These are phyloP conservation scores for Heliconius nattereri DNA, from an alignment of 1,140 invertebrate species.

Conservation along the genomic window DNA sequence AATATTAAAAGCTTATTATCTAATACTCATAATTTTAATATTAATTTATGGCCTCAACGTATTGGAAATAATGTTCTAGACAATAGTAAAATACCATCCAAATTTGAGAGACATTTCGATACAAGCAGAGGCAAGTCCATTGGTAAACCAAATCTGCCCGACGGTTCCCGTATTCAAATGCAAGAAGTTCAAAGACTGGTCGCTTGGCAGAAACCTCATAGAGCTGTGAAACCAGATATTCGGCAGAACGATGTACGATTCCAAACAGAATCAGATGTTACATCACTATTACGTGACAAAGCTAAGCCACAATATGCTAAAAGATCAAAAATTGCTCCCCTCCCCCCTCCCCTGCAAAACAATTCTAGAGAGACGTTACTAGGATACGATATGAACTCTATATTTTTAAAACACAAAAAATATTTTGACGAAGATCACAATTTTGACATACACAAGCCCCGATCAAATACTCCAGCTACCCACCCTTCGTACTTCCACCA, in stretches of 20 bases:
- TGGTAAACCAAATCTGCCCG: neutral
- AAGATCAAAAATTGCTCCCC: neutral
- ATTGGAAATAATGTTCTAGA: neutral
- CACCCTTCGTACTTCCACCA: constrained; percentile 57
- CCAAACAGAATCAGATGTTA: neutral
- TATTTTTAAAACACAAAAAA: constrained; percentile 33
- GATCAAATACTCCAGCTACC: neutral
- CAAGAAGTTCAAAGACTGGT: neutral
- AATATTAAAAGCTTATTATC: constrained; percentile 28
- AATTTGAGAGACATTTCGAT: neutral
- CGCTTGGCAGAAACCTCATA: neutral
- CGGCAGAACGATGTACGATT: neutral
- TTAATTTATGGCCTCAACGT: constrained; percentile 55
- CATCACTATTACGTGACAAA: neutral
- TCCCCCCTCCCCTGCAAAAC: constrained; percentile 7
- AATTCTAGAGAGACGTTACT: constrained; percentile 13
- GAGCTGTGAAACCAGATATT: neutral
- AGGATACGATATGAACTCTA: constrained; percentile 27
- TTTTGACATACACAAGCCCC: constrained; percentile 32
- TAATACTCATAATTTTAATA: constrained; percentile 48
- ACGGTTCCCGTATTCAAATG: neutral
- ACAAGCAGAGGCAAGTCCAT: neutral
- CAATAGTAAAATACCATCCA: neutral
- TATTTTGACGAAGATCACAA: constrained; percentile 38
- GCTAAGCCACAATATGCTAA: neutral